phyloP scores from a whole-genome alignment of 2,113 vertebrate genomes.

The Nettapus auritus region DNA sequence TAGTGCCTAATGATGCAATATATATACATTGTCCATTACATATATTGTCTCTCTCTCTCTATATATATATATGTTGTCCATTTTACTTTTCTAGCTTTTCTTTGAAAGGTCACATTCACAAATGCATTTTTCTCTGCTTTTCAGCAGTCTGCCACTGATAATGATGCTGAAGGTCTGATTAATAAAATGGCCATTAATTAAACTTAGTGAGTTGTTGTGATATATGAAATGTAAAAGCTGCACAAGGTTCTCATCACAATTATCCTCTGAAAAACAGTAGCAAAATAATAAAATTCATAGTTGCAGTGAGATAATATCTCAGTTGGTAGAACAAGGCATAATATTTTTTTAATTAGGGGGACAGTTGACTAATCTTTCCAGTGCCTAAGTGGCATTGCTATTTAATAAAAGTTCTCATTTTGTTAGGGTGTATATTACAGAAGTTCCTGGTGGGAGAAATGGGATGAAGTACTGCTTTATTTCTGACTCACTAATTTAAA shows the following conservation, averaged over 20 bases:
- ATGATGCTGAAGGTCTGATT: background rate
- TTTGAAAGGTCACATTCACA: background rate
- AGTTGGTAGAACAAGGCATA: background rate
- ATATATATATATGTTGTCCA: background rate
- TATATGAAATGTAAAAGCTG: background rate
- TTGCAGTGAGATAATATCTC: background rate
- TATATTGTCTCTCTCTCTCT: background rate
- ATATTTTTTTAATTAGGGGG: slow-evolving; percentile 11
- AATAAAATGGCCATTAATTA: background rate
- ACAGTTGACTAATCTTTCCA: background rate
- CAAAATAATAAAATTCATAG: background rate
- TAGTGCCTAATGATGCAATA: background rate
- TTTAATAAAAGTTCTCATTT: slow-evolving; percentile 12
- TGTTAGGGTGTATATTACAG: background rate
- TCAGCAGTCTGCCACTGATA: background rate
- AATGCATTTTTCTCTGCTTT: background rate
- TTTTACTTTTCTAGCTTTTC: background rate
- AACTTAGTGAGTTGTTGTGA: background rate
- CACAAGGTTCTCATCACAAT: background rate
- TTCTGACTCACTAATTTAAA: background rate
- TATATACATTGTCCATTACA: background rate
- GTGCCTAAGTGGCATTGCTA: background rate
- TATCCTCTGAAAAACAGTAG: background rate
- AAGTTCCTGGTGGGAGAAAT: background rate
- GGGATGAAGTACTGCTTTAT: background rate